Base-by-base conservation (phyloP, 2,113 vertebrate species). In the Coreoperca whiteheadi region DNA sequence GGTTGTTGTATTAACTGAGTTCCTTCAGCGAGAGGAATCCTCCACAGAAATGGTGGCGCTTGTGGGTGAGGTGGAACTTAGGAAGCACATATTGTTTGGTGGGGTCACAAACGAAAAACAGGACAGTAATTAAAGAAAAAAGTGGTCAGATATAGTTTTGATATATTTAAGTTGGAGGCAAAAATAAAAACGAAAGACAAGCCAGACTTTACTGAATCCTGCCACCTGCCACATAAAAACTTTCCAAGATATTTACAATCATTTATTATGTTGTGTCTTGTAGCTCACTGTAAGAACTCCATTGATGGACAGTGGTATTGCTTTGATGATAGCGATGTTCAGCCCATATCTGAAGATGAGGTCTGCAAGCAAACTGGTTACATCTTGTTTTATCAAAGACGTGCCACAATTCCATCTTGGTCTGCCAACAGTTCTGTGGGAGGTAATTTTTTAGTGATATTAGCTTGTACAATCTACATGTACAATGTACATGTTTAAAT, bases 251-350 rank as follows among this genome's bases (percentile, higher is more conserved):
- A 37, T 56, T 66, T 9, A 6, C 56, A 20, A 25, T 1, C 30
- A 25, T 10, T 46, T 46, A 23, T 30, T 70, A 4, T 8, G 1
- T 60, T 83, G 18, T 68, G 37, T 83, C 39, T 73, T 37, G 34
- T 34, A 99, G 98, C 98, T 0, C 96, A 97, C 87, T 99, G 98
- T 90, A 99, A 99, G 94, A 99, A 99, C 94, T 99, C 98, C 0
- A 96, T 99, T 37, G 98, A 99, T 20, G 98, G 98, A 8, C 96
- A 97, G 89, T 99, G 98, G 98, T 99, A 99, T 87, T 98, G 98
- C 96, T 99, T 99, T 0, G 98, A 99, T 51, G 98, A 99, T 87
- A 99, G 97, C 0, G 97, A 99, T 0, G 98, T 99, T 61, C 97
- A 98, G 88, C 93, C 96, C 3, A 95, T 99, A 20, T 83, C 97